Conservation (phyloP, 2,113 vertebrate genomes). For the Ascaphus truei region DNA sequence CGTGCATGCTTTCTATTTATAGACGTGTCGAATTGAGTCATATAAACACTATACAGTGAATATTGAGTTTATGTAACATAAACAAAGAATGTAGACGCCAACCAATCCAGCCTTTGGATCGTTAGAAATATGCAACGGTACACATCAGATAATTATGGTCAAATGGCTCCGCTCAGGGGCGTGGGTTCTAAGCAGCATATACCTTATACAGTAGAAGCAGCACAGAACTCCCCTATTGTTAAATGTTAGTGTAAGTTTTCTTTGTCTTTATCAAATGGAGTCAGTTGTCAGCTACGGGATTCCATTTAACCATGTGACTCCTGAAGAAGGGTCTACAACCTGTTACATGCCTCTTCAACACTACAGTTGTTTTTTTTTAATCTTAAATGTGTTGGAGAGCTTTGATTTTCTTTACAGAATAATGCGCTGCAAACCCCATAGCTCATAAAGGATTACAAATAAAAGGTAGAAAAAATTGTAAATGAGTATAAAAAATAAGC, state of each 20-base stretch:
- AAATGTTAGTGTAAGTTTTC: too few relatives aligned
- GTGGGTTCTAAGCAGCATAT: not conserved
- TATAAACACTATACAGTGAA: constrained; percentile 15
- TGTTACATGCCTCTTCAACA: not conserved
- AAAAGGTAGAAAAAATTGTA: not conserved
- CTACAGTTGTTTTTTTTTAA: not conserved
- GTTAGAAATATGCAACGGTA: not conserved
- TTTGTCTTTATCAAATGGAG: too few relatives aligned
- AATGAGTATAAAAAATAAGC: too few relatives aligned
- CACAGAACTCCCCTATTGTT: too few relatives aligned
- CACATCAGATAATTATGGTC: not conserved
- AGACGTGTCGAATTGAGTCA: constrained; percentile 31
- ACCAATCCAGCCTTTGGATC: not conserved
- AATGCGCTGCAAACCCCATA: not conserved
- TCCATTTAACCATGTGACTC: not conserved
- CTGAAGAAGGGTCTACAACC: not conserved
- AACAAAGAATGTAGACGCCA: not conserved
- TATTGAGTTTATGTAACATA: not conserved
- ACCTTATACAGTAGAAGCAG: too few relatives aligned
- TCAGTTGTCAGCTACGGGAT: not conserved
- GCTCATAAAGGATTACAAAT: not conserved
- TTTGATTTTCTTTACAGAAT: not conserved
- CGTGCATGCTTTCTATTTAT: constrained; percentile 25
- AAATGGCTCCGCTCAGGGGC: not conserved
- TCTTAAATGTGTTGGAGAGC: too few relatives aligned